A percentile compares a stretch with the other conserved stretches of the same genome.
Evolutionary conservation across 2,113 vertebrate species (phyloP).

Genomic region (Fulica atra): DNA sequence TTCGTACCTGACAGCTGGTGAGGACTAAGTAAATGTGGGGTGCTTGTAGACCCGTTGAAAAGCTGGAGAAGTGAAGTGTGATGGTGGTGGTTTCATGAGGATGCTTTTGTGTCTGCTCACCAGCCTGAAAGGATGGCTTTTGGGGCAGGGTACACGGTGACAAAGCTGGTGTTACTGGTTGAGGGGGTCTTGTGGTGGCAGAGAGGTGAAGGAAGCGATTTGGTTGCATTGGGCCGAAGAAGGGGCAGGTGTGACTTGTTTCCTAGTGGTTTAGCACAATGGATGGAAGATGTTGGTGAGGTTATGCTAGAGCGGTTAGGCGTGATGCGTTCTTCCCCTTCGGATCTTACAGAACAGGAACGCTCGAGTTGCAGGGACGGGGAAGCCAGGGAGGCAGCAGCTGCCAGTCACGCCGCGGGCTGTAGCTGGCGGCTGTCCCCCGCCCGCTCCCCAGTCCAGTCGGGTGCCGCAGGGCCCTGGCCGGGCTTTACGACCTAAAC

Average conservation of each 20-base stretch:
- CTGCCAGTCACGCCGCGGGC: accelerated
- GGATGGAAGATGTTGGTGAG: not conserved
- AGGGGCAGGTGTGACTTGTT: not conserved
- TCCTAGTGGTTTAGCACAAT: accelerated
- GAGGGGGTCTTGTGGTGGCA: not conserved
- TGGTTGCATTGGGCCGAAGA: accelerated
- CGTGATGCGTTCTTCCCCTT: accelerated
- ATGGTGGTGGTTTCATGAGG: not conserved
- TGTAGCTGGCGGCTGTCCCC: not conserved
- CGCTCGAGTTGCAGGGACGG: accelerated
- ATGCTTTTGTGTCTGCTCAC: accelerated
- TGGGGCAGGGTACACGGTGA: not conserved
- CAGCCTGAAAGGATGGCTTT: not conserved
- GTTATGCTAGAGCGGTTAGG: accelerated
- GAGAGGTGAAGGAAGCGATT: not conserved
- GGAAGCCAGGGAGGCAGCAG: accelerated
- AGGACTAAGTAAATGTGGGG: not conserved
- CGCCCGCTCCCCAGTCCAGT: not conserved
- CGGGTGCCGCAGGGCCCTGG: not conserved
- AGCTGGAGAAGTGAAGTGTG: not conserved
- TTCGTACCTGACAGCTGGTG: not conserved
- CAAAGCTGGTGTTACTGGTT: not conserved
- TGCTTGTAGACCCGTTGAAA: not conserved
- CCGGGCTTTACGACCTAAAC: not conserved
- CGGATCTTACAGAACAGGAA: accelerated